Conservation (phyloP, 2,113 vertebrate species). For the Nothocercus nigrocapillus region DNA sequence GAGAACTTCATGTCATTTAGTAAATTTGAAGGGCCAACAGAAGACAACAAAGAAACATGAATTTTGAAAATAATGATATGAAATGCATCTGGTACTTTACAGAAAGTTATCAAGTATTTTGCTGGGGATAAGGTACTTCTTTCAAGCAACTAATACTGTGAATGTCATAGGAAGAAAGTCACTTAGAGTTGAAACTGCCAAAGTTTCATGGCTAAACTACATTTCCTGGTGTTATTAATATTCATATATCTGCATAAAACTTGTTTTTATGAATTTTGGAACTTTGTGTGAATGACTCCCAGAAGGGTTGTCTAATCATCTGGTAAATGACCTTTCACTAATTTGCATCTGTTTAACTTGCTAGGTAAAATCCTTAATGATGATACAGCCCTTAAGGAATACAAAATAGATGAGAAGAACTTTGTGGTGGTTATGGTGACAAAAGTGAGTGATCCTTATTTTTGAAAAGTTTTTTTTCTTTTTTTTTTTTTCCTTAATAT, state of each 20-base stretch:
- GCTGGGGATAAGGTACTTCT: not conserved
- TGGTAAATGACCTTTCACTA: not conserved
- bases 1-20: not conserved
- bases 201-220: not conserved
- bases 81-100: not conserved
- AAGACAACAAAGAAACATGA: not conserved
- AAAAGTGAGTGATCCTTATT: conserved; percentile 83
- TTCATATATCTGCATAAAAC: not conserved
- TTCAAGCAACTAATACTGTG: not conserved
- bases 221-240: not conserved
- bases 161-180: not conserved
- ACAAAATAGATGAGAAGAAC: conserved; percentile 97
- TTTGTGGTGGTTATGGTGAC: conserved; percentile 98
- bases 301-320: not conserved
- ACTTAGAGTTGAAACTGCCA: not conserved
- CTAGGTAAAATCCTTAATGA: conserved; percentile 96
- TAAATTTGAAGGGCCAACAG: not conserved
- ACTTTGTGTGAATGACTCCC: not conserved
- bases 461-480: not conserved
- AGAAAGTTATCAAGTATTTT: not conserved
- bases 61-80: not conserved
- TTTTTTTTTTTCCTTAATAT: not conserved
- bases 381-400: conserved; percentile 93
- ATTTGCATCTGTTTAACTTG: conserved; percentile 44
- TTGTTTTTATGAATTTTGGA: rapidly evolving